Evolutionary conservation across 2,113 vertebrate genomes (phyloP).

Genomic region (Sporophila hypoxantha): DNA sequence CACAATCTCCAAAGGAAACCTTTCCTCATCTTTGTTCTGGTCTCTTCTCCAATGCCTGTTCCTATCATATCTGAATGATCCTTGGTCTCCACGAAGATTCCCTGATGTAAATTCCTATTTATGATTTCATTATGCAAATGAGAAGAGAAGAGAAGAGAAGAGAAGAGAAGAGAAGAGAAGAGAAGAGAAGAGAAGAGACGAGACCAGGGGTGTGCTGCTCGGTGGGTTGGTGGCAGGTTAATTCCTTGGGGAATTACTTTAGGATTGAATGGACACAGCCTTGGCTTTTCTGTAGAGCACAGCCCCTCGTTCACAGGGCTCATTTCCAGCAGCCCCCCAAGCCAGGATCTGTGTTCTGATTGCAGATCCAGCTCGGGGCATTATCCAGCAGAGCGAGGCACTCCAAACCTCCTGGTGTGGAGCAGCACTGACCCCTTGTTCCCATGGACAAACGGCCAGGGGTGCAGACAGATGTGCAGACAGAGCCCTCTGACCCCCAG

Average conservation of each 20-base stretch:
- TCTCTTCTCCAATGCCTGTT: background rate
- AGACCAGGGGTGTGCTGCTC: background rate
- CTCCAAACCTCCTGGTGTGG: background rate
- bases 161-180: too few species aligned
- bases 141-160: too few species aligned
- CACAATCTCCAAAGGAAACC: background rate
- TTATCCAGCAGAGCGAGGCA: rapidly evolving
- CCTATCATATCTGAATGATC: background rate
- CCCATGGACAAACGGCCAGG: background rate
- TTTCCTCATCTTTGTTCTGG: background rate
- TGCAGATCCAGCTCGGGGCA: background rate
- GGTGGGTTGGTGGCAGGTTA: background rate
- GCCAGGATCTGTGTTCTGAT: too few species aligned
- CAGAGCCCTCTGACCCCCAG: rapidly evolving
- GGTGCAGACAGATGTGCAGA: background rate
- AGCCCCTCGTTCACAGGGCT: rapidly evolving
- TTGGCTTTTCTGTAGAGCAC: background rate
- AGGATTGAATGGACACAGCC: background rate
- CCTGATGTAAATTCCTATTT: background rate
- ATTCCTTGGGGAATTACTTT: background rate
- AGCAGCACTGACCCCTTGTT: background rate
- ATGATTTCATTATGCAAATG: background rate
- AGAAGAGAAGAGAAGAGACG: too few species aligned
- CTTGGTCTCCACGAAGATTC: background rate
- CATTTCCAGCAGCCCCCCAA: background rate